Conservation (phyloP, 2,797 vertebrate genomes). For the Anniella stebbinsi region DNA sequence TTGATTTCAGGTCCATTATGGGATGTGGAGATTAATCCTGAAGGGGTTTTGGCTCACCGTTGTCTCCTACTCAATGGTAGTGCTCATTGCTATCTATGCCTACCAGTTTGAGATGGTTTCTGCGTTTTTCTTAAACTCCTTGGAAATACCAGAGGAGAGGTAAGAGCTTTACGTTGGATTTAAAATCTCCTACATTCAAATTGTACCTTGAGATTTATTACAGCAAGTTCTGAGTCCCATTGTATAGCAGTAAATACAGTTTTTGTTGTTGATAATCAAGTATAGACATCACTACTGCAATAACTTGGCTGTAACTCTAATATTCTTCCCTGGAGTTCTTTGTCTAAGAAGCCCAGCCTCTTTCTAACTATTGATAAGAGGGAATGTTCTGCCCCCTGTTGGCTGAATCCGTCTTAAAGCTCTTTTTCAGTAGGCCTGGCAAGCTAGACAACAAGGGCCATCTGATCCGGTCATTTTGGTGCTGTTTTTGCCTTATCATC, state of each 20-base stretch:
- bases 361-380: background rate
- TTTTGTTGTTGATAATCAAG: background rate
- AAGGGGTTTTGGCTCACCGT: conserved; percentile 84
- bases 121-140: conserved; percentile 80
- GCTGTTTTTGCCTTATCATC: background rate
- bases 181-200: background rate
- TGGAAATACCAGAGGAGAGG: conserved; percentile 84
- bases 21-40: conserved; percentile 77
- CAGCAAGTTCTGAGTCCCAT: background rate
- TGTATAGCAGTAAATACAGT: background rate
- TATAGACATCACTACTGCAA: background rate
- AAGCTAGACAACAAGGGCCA: background rate
- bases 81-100: conserved; percentile 81
- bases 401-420: background rate
- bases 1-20: conserved; percentile 73
- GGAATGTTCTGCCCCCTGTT: background rate
- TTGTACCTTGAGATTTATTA: background rate
- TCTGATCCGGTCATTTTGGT: background rate
- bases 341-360: background rate
- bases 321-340: background rate
- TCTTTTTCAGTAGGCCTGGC: background rate
- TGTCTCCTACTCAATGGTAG: conserved; percentile 84
- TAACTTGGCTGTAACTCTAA: background rate
- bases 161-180: conserved; percentile 13
- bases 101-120: conserved; percentile 86